Evolutionary conservation across 1,140 invertebrate species (phyloP), one percentile per base, ranked within the genome.

Genomic region (Heliconius congener): DNA sequence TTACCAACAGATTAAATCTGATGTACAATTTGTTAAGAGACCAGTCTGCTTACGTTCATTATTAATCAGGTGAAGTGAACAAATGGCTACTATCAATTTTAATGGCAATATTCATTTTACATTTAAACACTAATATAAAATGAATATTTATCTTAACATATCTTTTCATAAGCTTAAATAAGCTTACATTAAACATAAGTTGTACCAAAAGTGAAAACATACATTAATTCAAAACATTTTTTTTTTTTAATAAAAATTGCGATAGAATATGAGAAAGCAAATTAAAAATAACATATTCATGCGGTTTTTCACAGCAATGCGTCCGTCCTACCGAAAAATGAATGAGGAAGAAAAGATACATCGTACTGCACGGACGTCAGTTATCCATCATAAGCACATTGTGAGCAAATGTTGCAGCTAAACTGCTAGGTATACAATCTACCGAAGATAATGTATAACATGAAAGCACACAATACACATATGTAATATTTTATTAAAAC

Each of bases 41-140:
- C 60, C 60, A 66, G 60, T 30, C 60, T 66, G 60, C 60, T 66
- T 66, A 66, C 27, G 23, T 27, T 66, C 60, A 66, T 66, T 66
- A 66, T 66, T 66, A 66, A 66, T 30, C 60, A 27, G 27, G 60
- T 66, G 60, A 66, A 23, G 23, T 30, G 60, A 30, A 30, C 60
- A 30, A 27, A 66, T 66, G 30, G 23, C 1, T 30, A 30, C 60
- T 66, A 66, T 66, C 27, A 27, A 6, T 66, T 66, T 66, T 30
- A 66, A 30, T 16, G 23, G 27, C 60, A 27, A 30, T 66, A 30
- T 66, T 66, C 23, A 66, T 66, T 66, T 66, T 66, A 66, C 13
- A 66, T 66, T 27, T 66, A 6, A 66, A 13, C 23, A 66, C 60
- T 27, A 30, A 16, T 13, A 30, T 30, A 30, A 60, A 23, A 27